phyloP scores from a whole-genome alignment of 1,140 invertebrate species.

The Gryllus bimaculatus region DNA sequence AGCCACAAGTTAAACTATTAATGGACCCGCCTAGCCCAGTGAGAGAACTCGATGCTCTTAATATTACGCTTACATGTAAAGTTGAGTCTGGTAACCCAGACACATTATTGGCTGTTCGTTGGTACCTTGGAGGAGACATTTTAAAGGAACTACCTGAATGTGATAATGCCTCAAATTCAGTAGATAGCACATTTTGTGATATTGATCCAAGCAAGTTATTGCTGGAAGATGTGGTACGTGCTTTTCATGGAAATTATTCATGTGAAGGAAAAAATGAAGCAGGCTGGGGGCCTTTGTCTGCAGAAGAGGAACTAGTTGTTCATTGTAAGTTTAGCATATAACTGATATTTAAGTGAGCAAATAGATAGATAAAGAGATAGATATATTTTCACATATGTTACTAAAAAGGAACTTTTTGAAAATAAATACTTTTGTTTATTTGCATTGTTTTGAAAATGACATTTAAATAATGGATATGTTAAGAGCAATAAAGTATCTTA shows the following conservation, averaged over 20 bases:
- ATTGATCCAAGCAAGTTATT: slow-evolving; percentile 76
- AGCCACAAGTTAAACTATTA: slow-evolving; percentile 62
- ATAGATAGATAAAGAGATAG: too few species aligned
- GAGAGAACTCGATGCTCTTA: slow-evolving; percentile 65
- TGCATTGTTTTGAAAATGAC: too few species aligned
- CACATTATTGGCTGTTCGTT: slow-evolving; percentile 44
- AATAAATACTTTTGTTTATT: too few species aligned
- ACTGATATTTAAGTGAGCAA: background rate
- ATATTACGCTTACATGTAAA: slow-evolving; percentile 74
- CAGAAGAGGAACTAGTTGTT: slow-evolving; percentile 60
- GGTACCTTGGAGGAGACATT: slow-evolving; percentile 74
- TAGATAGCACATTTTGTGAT: slow-evolving; percentile 53
- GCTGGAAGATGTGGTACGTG: slow-evolving; percentile 67
- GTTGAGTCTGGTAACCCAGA: slow-evolving; percentile 57
- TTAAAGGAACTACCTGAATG: slow-evolving; percentile 79
- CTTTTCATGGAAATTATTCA: slow-evolving; percentile 86
- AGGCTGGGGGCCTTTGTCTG: slow-evolving; percentile 69
- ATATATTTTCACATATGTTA: too few species aligned
- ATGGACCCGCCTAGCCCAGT: slow-evolving; percentile 67
- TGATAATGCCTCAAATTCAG: slow-evolving; percentile 44
- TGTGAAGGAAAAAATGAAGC: slow-evolving; percentile 78
- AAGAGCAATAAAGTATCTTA: background rate
- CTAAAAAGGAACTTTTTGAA: too few species aligned
- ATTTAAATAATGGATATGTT: too few species aligned
- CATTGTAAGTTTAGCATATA: slow-evolving; percentile 52